A percentile compares a stretch with the other conserved stretches of the same genome.
Evolutionary conservation across 2,888 invertebrate species (phyloP).

Genomic region (Plebejus anna): DNA sequence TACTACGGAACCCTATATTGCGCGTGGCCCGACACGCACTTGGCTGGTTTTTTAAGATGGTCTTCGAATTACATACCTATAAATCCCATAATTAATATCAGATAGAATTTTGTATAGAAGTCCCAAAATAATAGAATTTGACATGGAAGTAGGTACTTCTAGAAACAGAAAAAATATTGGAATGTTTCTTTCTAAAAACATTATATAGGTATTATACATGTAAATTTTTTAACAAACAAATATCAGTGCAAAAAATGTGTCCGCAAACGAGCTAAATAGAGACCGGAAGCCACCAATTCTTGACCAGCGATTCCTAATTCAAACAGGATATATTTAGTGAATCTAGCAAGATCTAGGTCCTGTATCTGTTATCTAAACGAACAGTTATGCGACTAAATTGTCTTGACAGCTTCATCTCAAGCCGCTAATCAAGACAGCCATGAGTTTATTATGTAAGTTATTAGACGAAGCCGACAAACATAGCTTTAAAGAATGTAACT

Average conservation of each 20-base stretch:
- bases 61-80: too few species aligned
- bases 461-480: not conserved
- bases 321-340: not conserved
- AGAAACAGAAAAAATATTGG: too few species aligned
- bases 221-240: too few species aligned
- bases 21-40: too few species aligned
- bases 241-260: not conserved
- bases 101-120: too few species aligned
- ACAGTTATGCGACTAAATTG: not conserved
- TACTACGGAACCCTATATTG: too few species aligned
- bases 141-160: too few species aligned
- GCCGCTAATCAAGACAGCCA: not conserved
- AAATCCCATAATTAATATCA: too few species aligned
- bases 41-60: too few species aligned
- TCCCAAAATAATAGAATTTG: too few species aligned
- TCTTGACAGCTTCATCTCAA: not conserved
- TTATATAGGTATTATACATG: too few species aligned
- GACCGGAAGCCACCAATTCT: not conserved
- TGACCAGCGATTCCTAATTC: not conserved
- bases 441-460: not conserved
- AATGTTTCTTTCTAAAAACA: too few species aligned
- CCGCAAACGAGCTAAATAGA: not conserved
- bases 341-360: not conserved
- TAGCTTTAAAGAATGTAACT: not conserved
- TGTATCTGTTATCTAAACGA: not conserved